Base-by-base conservation (phyloP, 2,888 invertebrate species). In the Sarcophaga subvicina region DNA sequence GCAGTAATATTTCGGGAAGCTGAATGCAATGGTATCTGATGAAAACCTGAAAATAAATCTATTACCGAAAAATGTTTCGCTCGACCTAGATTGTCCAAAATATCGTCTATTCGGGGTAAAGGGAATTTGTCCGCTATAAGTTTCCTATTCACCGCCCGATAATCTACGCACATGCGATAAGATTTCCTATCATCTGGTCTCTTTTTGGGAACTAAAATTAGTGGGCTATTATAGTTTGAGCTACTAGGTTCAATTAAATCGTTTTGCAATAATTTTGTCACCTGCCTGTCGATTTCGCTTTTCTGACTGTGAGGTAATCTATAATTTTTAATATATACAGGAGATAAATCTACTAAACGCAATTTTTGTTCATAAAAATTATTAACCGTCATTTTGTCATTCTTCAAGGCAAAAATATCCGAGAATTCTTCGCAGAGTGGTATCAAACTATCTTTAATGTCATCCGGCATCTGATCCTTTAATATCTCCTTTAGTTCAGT, bases 361-460 rank as follows among this genome's bases (percentile, higher is more conserved):
- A 72, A 60, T 60, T 72, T 72, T 60, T 72, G 72, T 60, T 72
- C 72, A 14, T 72, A 72, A 14, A 59, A 78, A 22, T 78, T 78
- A 11, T 62, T 78, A 17, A 70, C 25, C 17, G 78, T 27, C 70
- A 69, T 69, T 62, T 78, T 69, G n/a, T 78, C 77, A 6, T 60
- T 60, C 25, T 78, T 69, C 25, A 69, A 37, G 2, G 77, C 60
- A 47, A 78, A 70, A 49, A 78, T 62, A 12, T 78, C 78, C 2
- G 60, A 3, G 25, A 22, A 78, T 45, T 17, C 3, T 20, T 63
- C 62, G 25, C 70, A 78, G 8, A 70, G 10, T 62, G 70, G 78
- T 62, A 78, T 60, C 25, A 78, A 54, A 47, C 20, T n/a, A 12
- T 49, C 22, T 22, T 69, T 5, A 10, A 69, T 12, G 4, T 79